Base-by-base conservation (phyloP, 2,797 vertebrate species). In the Darevskia nairensis region DNA sequence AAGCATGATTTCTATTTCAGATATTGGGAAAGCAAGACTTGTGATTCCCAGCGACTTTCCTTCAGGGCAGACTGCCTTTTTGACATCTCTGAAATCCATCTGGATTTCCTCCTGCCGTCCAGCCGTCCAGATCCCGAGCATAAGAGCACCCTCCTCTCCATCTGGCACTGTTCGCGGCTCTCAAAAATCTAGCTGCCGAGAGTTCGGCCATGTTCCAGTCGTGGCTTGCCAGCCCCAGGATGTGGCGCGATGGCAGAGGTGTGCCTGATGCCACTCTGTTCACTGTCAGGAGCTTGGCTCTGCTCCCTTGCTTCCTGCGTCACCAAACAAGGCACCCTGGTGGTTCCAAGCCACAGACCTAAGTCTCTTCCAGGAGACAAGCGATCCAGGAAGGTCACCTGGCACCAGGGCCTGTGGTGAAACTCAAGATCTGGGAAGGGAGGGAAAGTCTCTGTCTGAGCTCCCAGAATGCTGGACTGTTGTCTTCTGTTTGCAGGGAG, bases 171-270 rank as follows among this genome's bases (percentile, higher is more conserved):
- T 3, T 90, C 9, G 87, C 86, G 50, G 55, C 89, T 80, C 21
- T 78, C 0, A 55, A 80, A 77, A 75, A 64, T 32, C 19, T 8
- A 15, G 3, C 5, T 3, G 69, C 2, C 8, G 32, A 32, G 35
- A 25, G 9, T 1, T 10, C 23, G 29, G 5, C 46, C 1, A 44
- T 3, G 21, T 11, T 10, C n/a, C 29, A 50, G 3, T 2, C 3
- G 9, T 8, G 59, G 44, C 3, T 50, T 10, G 68, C 11, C 29
- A n/a, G 27, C 13, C 15, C 46, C 6, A 55, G 13, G 7, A 25
- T 29, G 25, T 7, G 9, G 61, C 3, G n/a, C 32, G 1, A 6
- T 50, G 44, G 50, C 27, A 25, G 35, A 29, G 21, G 61, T 2
- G 6, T 21, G 32, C 17, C 25, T 10, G 19, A 29, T 32, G 2